A percentile compares a stretch with the other conserved stretches of the same genome.
phyloP scores from a whole-genome alignment of 2,113 vertebrate species.

The Anoura caudifer region DNA sequence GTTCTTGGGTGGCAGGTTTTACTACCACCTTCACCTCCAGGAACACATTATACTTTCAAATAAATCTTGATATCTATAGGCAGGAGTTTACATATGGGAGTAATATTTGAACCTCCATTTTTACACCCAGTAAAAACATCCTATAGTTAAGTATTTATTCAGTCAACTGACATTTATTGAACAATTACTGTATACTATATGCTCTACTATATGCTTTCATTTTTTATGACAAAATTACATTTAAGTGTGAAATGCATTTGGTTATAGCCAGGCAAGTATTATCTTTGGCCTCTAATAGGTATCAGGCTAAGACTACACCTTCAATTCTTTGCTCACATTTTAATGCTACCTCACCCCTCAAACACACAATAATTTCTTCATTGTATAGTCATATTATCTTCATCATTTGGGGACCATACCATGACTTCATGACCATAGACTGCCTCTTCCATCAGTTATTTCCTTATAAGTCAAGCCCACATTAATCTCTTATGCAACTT shows the following conservation, averaged over 20 bases:
- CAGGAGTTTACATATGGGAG: constrained; percentile 59
- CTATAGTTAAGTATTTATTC: constrained; percentile 69
- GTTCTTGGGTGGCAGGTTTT: constrained; percentile 44
- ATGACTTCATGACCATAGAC: background rate
- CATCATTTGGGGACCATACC: background rate
- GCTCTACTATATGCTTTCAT: constrained; percentile 35
- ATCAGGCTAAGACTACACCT: background rate
- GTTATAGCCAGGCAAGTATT: constrained; percentile 24
- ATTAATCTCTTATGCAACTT: background rate
- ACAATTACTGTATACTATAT: constrained; percentile 64
- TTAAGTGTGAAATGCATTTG: constrained; percentile 48
- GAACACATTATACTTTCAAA: constrained; percentile 58
- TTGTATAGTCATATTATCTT: background rate
- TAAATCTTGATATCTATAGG: constrained; percentile 61
- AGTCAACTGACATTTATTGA: constrained; percentile 67
- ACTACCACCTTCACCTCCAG: constrained; percentile 38
- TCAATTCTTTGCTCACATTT: background rate
- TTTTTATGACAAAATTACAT: constrained; percentile 45
- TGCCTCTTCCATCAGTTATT: background rate
- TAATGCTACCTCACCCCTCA: background rate
- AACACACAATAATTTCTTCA: background rate
- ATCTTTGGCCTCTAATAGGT: constrained; percentile 14
- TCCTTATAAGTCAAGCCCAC: background rate
- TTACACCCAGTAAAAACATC: constrained; percentile 65
- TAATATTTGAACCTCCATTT: constrained; percentile 68